A percentile compares a stretch with the other conserved stretches of the same genome.
phyloP scores from a whole-genome alignment of 1,140 invertebrate species.

The Drosophila subobscura region DNA sequence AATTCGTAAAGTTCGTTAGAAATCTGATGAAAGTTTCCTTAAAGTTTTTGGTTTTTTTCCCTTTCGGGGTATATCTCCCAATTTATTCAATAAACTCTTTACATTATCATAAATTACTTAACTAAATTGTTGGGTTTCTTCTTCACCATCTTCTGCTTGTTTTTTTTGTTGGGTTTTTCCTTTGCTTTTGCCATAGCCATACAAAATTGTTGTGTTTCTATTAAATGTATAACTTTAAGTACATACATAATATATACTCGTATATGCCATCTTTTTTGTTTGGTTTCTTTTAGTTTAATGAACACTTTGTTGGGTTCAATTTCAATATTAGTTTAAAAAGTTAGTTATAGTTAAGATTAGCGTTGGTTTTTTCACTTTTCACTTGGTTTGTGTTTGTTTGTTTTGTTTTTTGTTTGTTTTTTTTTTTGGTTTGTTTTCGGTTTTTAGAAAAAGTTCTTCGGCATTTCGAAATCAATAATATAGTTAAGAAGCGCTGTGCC shows the following conservation, averaged over 20 bases:
- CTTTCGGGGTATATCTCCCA: constrained; percentile 49
- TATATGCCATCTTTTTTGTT: constrained; percentile 46
- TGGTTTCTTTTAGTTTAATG: constrained; percentile 73
- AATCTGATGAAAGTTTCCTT: constrained; percentile 54
- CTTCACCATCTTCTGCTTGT: constrained; percentile 36
- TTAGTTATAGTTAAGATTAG: constrained; percentile 65
- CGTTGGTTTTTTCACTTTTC: constrained; percentile 59
- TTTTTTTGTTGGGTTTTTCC: constrained; percentile 16
- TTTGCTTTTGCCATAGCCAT: constrained; percentile 63
- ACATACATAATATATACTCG: constrained; percentile 34
- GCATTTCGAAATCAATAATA: constrained; percentile 68
- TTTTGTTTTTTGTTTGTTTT: constrained; percentile 46
- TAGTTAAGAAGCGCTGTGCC: constrained; percentile 80
- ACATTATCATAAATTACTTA: constrained; percentile 66
- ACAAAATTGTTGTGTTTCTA: constrained; percentile 72
- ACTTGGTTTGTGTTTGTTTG: constrained; percentile 36
- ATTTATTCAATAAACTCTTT: constrained; percentile 74
- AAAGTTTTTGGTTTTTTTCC: constrained; percentile 26
- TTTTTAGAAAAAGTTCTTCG: constrained; percentile 67
- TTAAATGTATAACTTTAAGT: constrained; percentile 46
- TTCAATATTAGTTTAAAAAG: constrained; percentile 81
- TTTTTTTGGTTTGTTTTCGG: constrained; percentile 38
- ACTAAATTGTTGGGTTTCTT: constrained; percentile 65
- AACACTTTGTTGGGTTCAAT: constrained; percentile 81
- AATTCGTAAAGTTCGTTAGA: constrained; percentile 69